Evolutionary conservation across 1,140 invertebrate genomes (phyloP).

Genomic region (Neodiprion virginianus): DNA sequence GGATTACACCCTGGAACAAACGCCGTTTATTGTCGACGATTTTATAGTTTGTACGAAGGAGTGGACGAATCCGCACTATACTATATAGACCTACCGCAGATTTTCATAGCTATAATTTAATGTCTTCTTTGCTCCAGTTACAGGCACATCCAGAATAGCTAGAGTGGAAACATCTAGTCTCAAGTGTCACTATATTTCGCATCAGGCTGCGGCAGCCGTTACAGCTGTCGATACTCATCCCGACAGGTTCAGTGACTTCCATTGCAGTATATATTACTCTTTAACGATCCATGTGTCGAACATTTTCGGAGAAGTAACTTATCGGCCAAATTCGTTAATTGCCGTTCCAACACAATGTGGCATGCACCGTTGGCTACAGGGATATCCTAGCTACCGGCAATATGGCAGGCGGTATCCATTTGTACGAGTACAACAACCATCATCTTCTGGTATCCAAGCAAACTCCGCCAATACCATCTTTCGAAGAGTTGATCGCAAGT

Average conservation of each 20-base stretch:
- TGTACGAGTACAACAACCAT: conserved; percentile 34
- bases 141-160: conserved; percentile 35
- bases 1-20: conserved; percentile 21
- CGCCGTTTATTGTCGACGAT: conserved; percentile 27
- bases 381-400: conserved; percentile 36
- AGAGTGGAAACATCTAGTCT: conserved; percentile 32
- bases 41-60: conserved; percentile 26
- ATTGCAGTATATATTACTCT: neutral
- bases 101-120: no score
- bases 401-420: conserved; percentile 18
- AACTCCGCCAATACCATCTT: conserved; percentile 30
- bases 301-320: neutral
- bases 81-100: no score
- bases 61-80: neutral
- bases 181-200: conserved; percentile 32
- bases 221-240: conserved; percentile 39
- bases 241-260: conserved; percentile 27
- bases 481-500: conserved; percentile 20
- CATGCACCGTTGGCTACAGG: conserved; percentile 16
- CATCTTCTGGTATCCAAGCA: conserved; percentile 21
- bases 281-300: neutral
- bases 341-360: no score
- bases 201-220: conserved; percentile 11
- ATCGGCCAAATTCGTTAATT: no score
- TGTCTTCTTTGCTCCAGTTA: neutral